A percentile compares a stretch with the other conserved stretches of the same genome.
phyloP scores from a whole-genome alignment of 2,888 invertebrate species.

The Aphodius granarius region DNA sequence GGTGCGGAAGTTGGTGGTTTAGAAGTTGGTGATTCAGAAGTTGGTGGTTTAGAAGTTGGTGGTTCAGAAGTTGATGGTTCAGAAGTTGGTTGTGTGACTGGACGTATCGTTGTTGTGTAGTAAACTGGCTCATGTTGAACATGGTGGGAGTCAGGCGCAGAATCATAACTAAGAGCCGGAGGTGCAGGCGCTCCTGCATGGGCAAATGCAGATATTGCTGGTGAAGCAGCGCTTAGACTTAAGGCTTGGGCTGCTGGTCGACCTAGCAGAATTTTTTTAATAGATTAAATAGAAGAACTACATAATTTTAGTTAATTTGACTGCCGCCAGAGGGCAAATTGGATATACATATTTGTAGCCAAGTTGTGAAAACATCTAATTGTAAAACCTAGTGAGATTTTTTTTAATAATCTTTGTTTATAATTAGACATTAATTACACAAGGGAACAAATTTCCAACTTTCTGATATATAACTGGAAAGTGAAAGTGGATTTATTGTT shows the following conservation, averaged over 20 bases:
- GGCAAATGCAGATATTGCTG: background rate
- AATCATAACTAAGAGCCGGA: background rate
- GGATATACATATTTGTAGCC: too few relatives aligned
- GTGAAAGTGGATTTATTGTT: too few relatives aligned
- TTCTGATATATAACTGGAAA: too few relatives aligned
- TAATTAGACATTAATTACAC: too few relatives aligned
- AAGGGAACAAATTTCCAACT: too few relatives aligned
- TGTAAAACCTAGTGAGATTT: too few relatives aligned
- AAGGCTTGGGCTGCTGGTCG: background rate
- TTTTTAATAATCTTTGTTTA: too few relatives aligned
- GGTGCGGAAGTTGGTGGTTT: background rate
- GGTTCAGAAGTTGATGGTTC: background rate
- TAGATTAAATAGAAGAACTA: background rate
- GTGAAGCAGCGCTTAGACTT: background rate
- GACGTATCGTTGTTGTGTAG: background rate
- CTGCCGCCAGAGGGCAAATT: too few relatives aligned
- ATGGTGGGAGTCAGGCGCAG: too few relatives aligned
- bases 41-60: background rate
- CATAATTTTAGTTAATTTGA: too few relatives aligned
- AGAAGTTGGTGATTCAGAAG: background rate
- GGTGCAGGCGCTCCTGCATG: background rate
- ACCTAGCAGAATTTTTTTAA: background rate
- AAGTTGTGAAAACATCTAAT: too few relatives aligned
- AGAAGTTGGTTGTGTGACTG: too few relatives aligned
- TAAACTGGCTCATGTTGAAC: background rate